Percentiles rank a stretch among this genome's conserved stretches.
phyloP scores from a whole-genome alignment of 2,797 vertebrate species.

The Gila robusta region DNA sequence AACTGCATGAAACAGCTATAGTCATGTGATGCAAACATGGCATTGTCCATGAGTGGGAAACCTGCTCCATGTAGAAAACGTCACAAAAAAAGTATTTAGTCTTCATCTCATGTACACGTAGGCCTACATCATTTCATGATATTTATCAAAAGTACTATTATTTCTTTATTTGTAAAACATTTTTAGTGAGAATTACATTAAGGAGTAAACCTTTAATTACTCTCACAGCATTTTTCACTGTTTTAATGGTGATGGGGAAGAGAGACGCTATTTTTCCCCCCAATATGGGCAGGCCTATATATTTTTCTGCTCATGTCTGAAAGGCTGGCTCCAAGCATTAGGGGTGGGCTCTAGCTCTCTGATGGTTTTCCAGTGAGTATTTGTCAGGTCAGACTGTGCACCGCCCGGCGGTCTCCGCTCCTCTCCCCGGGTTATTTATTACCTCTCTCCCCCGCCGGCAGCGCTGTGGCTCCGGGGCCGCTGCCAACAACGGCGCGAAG shows the following conservation, averaged over 20 bases:
- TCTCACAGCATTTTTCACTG: slow-evolving; percentile 73
- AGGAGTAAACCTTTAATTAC: slow-evolving; percentile 78
- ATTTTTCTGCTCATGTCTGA: slow-evolving; percentile 85
- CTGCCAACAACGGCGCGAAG: slow-evolving; percentile 88
- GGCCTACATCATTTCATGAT: too few relatives aligned
- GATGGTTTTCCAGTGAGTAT: slow-evolving; percentile 94
- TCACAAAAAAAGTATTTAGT: not conserved
- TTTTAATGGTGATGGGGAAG: slow-evolving; percentile 71
- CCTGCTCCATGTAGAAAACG: not conserved
- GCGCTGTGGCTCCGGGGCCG: slow-evolving; percentile 91
- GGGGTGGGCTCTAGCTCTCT: slow-evolving; percentile 89
- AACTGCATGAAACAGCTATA: not conserved
- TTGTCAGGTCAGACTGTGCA: slow-evolving; percentile 96
- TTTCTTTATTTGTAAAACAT: not conserved
- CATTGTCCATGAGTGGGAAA: not conserved
- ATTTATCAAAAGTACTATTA: not conserved
- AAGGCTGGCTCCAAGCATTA: slow-evolving; percentile 89
- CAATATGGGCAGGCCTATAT: slow-evolving; percentile 77
- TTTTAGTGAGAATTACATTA: slow-evolving; percentile 57
- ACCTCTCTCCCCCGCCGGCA: slow-evolving; percentile 92
- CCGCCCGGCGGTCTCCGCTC: slow-evolving; percentile 90
- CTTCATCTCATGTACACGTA: not conserved
- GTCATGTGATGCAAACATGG: not conserved
- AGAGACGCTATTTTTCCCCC: slow-evolving; percentile 73
- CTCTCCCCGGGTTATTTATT: slow-evolving; percentile 98